Percentiles rank a stretch among this genome's conserved stretches.
Evolutionary conservation across 2,888 invertebrate genomes (phyloP).

Genomic region (Leptothorax acervorum): DNA sequence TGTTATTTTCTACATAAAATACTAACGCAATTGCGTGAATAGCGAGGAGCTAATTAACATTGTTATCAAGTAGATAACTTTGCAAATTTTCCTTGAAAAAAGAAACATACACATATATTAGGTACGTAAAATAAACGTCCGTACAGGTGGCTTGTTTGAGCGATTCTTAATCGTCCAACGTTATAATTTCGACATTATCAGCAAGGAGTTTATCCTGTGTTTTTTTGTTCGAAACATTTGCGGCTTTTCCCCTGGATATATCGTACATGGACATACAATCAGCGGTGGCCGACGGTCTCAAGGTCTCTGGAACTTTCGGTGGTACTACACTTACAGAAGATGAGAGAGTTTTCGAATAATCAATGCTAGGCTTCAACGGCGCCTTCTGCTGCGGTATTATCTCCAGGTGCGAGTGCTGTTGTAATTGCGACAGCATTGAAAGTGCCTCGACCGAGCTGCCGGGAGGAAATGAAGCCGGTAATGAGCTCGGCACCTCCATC

Average conservation of each 20-base stretch:
- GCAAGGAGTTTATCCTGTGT: constrained; percentile 72
- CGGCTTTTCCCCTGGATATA: constrained; percentile 72
- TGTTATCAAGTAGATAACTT: neutral
- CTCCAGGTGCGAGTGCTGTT: constrained; percentile 83
- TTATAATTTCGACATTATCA: constrained; percentile 83
- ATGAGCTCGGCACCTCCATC: constrained; percentile 58
- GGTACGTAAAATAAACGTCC: neutral
- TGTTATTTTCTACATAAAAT: neutral
- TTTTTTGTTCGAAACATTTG: constrained; percentile 69
- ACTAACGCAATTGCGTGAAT: neutral
- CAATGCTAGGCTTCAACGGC: constrained; percentile 73
- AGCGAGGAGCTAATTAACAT: neutral
- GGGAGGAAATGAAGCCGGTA: constrained; percentile 66
- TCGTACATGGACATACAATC: constrained; percentile 79
- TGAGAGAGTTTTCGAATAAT: constrained; percentile 78
- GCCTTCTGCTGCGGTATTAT: constrained; percentile 82
- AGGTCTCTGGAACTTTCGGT: constrained; percentile 74
- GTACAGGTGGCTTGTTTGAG: neutral
- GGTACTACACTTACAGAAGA: constrained; percentile 75
- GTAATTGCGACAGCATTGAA: constrained; percentile 80
- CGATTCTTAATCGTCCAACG: constrained; percentile 80
- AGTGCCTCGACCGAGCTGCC: constrained; percentile 75
- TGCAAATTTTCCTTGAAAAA: neutral
- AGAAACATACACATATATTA: neutral
- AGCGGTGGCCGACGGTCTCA: constrained; percentile 68